Conservation (phyloP, 2,113 vertebrate genomes). For the Tachysurus fulvidraco region DNA sequence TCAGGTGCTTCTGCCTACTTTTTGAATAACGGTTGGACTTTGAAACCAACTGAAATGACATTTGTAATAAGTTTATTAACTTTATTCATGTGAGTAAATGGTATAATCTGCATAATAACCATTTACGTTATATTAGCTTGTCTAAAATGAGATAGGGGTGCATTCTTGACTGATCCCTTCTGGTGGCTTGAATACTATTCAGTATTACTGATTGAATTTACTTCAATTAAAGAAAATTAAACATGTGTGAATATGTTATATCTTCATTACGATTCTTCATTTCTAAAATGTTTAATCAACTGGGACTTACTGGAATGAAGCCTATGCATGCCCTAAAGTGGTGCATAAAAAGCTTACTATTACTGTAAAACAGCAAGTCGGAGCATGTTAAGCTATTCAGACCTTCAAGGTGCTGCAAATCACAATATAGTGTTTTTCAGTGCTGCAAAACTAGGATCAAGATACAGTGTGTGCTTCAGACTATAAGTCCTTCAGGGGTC, state of each 20-base stretch:
- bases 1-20: not conserved
- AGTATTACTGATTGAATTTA: not conserved
- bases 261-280: not conserved
- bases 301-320: not conserved
- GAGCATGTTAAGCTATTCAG: slow-evolving; percentile 35
- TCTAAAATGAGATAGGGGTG: not conserved
- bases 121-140: not conserved
- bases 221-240: not conserved
- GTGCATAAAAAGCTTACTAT: not conserved
- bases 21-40: not conserved
- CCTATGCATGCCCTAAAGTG: not conserved
- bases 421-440: not conserved
- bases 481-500: not conserved
- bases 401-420: not conserved
- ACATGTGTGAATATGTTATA: not conserved
- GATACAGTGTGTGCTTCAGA: not conserved
- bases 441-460: not conserved
- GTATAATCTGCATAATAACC: not conserved
- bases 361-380: slow-evolving; percentile 28
- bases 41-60: not conserved
- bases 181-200: not conserved
- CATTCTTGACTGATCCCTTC: not conserved
- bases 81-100: not conserved
- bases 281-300: not conserved
- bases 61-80: not conserved